A percentile compares a stretch with the other conserved stretches of the same genome.
phyloP scores from a whole-genome alignment of 1,140 invertebrate genomes.

The Thaumatotibia leucotreta region DNA sequence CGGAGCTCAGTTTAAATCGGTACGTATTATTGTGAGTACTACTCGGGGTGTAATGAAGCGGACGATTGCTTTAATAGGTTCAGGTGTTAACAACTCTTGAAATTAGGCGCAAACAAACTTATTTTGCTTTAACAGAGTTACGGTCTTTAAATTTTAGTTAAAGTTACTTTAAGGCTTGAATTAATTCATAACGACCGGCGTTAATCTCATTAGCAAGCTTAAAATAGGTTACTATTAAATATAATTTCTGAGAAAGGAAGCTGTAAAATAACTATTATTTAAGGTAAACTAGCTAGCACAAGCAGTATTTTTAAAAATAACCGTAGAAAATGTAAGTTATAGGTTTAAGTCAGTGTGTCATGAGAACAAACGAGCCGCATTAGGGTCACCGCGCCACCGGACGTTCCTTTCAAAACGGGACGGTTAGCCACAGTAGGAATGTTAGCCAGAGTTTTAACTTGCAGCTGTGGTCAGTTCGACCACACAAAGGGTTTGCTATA shows the following conservation, averaged over 20 bases:
- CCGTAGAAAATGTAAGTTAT: constrained; percentile 3
- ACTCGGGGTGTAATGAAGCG: neutral
- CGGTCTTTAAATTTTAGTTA: neutral
- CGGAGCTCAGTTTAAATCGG: neutral
- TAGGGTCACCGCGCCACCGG: constrained; percentile 18
- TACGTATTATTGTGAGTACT: neutral
- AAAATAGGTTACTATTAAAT: too few species aligned
- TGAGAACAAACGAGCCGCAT: constrained; percentile 28
- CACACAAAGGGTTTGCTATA: neutral
- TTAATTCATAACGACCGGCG: too few species aligned
- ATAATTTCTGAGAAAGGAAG: too few species aligned
- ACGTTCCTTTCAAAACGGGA: neutral
- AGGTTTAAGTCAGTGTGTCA: constrained; percentile 20
- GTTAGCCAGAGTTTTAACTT: neutral
- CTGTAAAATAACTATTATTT: too few species aligned
- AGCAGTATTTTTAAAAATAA: neutral
- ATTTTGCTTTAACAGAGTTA: neutral
- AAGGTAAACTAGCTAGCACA: too few species aligned
- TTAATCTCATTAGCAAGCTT: too few species aligned
- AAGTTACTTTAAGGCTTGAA: too few species aligned
- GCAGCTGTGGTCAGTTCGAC: neutral
- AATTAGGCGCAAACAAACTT: neutral
- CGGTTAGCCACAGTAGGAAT: neutral
- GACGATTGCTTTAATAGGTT: constrained; percentile 4
- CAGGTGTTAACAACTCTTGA: constrained; percentile 3